Evolutionary conservation across 2,113 vertebrate species (phyloP).

Genomic region (Pseudonaja textilis): DNA sequence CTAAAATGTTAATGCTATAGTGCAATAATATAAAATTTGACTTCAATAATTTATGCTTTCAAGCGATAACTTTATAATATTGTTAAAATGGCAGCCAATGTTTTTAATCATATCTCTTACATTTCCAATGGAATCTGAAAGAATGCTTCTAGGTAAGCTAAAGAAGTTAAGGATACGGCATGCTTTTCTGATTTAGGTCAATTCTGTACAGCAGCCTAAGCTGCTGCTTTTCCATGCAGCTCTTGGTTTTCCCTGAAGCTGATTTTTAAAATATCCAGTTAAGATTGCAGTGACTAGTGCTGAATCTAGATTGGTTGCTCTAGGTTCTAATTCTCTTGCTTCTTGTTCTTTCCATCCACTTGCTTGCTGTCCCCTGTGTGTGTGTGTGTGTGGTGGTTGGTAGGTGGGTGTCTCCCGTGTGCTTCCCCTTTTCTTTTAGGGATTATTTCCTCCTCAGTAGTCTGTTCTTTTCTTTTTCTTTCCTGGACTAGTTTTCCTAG

Average conservation of each 20-base stretch:
- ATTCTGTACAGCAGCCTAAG: background rate
- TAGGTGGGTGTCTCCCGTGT: background rate
- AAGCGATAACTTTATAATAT: background rate
- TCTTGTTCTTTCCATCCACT: background rate
- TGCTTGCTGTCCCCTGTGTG: background rate
- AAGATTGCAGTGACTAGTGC: background rate
- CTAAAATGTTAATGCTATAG: background rate
- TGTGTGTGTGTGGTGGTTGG: no score
- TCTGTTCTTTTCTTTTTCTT: background rate
- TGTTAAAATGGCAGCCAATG: background rate
- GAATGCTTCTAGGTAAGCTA: background rate
- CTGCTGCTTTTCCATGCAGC: background rate
- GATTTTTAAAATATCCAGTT: background rate
- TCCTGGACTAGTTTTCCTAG: background rate
- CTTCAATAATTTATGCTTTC: slow-evolving; percentile 11
- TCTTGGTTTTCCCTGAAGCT: background rate
- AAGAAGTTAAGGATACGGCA: background rate
- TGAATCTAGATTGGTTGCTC: background rate
- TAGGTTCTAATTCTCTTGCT: background rate
- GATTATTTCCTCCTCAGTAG: background rate
- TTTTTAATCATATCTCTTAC: background rate
- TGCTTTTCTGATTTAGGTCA: background rate
- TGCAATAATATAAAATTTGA: background rate
- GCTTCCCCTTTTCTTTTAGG: background rate
- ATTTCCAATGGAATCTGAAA: background rate